phyloP scores from a whole-genome alignment of 2,113 vertebrate species.

The Nesospiza acunhae region DNA sequence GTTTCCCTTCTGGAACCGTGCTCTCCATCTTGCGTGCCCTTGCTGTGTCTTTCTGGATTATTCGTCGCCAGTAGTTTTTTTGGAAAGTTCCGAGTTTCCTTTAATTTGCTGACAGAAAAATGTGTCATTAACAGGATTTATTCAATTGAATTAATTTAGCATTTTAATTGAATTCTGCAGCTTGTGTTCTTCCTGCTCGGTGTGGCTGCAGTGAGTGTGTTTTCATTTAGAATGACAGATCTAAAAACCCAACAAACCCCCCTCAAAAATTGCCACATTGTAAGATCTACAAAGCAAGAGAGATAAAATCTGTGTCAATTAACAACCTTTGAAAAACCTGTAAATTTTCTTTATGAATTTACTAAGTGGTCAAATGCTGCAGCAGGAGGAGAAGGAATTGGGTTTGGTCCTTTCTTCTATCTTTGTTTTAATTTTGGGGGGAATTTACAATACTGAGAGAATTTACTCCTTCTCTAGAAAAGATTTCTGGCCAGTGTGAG shows the following conservation, averaged over 20 bases:
- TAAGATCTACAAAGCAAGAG: not conserved
- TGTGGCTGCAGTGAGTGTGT: not conserved
- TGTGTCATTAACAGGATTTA: slow-evolving; percentile 71
- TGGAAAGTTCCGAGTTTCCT: slow-evolving; percentile 18
- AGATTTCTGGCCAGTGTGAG: not conserved
- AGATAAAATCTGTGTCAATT: not conserved
- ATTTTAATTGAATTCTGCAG: slow-evolving; percentile 70
- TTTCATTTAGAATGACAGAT: slow-evolving; percentile 29
- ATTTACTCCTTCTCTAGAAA: fast-evolving
- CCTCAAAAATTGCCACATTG: not conserved
- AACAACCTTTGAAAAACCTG: not conserved
- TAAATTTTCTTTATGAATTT: not conserved
- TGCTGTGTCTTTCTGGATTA: not conserved
- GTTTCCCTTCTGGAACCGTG: not conserved
- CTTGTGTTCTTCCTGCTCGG: slow-evolving; percentile 14
- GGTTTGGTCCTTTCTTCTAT: not conserved
- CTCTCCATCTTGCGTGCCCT: not conserved
- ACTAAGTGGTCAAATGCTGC: fast-evolving
- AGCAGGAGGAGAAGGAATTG: not conserved
- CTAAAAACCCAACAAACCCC: not conserved
- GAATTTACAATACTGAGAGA: not conserved
- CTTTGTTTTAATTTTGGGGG: not conserved
- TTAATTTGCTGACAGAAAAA: slow-evolving; percentile 65
- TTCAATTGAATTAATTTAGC: slow-evolving; percentile 72
- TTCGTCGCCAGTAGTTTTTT: slow-evolving; percentile 32